phyloP scores from a whole-genome alignment of 2,888 invertebrate genomes.

The Smittia aterrima region DNA sequence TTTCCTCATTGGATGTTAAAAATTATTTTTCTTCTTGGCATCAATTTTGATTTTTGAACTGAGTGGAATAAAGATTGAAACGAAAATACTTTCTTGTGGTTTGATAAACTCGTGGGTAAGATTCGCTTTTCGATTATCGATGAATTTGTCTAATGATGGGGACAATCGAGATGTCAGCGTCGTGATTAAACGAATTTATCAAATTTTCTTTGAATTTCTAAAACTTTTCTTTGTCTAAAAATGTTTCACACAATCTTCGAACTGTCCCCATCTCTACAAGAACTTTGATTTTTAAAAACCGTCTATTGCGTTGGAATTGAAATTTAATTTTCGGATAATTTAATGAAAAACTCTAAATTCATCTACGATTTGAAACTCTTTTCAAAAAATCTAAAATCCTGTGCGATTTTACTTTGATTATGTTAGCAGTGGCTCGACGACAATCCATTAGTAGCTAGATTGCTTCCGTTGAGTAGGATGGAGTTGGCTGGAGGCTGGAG shows the following conservation, averaged over 20 bases:
- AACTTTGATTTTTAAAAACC: neutral
- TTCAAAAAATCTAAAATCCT: constrained; percentile 33
- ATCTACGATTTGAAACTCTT: constrained; percentile 1
- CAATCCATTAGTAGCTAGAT: constrained; percentile 22
- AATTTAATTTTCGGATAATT: neutral
- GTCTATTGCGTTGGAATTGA: constrained; percentile 6
- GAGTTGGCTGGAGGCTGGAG: constrained; percentile 61
- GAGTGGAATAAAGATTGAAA: too few relatives aligned
- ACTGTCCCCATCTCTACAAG: neutral
- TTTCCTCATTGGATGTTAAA: neutral
- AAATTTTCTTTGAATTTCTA: too few relatives aligned
- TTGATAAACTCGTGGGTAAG: too few relatives aligned
- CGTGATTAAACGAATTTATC: too few relatives aligned
- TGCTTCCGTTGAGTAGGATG: constrained; percentile 24
- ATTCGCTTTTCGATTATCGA: too few relatives aligned
- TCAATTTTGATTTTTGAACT: constrained; percentile 4
- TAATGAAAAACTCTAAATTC: constrained; percentile 13
- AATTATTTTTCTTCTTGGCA: constrained; percentile 20
- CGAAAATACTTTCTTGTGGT: too few relatives aligned
- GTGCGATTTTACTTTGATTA: neutral
- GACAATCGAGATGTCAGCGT: too few relatives aligned
- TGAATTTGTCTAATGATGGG: too few relatives aligned
- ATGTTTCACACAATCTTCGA: too few relatives aligned
- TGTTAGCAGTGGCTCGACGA: constrained; percentile 41
- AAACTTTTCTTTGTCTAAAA: too few relatives aligned